Evolutionary conservation across 2,888 invertebrate species (phyloP), one percentile per base, ranked within the genome.

Genomic region (Trissolcus japonicus): DNA sequence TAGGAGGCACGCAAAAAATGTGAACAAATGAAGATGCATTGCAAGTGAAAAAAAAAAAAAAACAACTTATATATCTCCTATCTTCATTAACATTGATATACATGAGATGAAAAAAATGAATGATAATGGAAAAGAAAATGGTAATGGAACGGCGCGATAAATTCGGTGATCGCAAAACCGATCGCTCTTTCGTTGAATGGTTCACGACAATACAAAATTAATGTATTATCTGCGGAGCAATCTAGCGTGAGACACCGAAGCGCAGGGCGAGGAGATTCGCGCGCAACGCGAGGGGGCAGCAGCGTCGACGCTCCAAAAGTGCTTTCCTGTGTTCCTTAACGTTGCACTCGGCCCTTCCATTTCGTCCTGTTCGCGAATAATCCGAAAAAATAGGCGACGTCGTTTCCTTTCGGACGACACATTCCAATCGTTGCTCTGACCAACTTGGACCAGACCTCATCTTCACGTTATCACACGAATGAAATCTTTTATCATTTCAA

Each of bases 291-390:
- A 63, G 72, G 73, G 80, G 79, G 82, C 82, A 82, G 80, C 81
- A 80, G 80, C 84, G 84, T 83, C 83, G 84, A 81, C 84, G 86
- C 85, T 87, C 86, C 83, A 87, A 85, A 88, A 89, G 89, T 89
- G 89, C 88, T 89, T 89, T 89, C 87, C 82, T 88, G 84, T 89
- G 89, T 89, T 88, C 86, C 88, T 88, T 88, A 88, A 88, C 86
- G 86, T 83, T 72, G 72, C 80, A 82, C 79, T 81, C 79, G 74
- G 65, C 77, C 73, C 77, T 68, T 76, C 75, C 71, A 69, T 59
- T 67, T 78, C 69, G 71, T 76, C 74, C 79, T 75, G 78, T 80
- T 80, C 80, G 78, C 81, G 80, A 80, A 81, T 84, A 84, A 84
- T 83, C 81, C 80, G 78, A 80, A 51, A 85, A 84, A 76, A 78